Percentiles rank a stretch among this genome's conserved stretches.
phyloP scores from a whole-genome alignment of 1,140 invertebrate genomes.

The Dendroctonus ponderosae region DNA sequence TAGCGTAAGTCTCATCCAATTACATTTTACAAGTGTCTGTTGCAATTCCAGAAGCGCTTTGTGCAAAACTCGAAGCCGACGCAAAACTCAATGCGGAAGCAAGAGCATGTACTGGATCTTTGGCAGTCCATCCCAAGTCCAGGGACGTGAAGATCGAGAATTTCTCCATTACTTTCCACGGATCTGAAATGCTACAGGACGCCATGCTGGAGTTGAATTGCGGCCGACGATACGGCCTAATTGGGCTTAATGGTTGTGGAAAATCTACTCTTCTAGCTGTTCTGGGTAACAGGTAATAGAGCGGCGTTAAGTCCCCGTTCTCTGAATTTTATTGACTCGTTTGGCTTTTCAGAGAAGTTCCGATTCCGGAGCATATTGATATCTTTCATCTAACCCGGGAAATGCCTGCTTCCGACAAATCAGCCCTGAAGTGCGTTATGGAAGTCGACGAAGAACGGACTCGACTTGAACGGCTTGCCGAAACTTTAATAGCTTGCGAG shows the following conservation, averaged over 20 bases:
- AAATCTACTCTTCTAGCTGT: slow-evolving; percentile 93
- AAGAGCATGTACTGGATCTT: slow-evolving; percentile 88
- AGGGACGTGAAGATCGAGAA: slow-evolving; percentile 96
- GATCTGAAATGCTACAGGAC: slow-evolving; percentile 91
- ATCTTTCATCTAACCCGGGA: slow-evolving; percentile 97
- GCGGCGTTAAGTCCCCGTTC: too few species aligned
- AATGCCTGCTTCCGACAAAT: slow-evolving; percentile 93
- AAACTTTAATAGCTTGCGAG: slow-evolving; percentile 79
- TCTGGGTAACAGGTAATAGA: slow-evolving; percentile 70
- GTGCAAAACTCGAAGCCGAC: slow-evolving; percentile 85
- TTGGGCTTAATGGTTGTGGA: slow-evolving; percentile 96
- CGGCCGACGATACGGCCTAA: slow-evolving; percentile 91
- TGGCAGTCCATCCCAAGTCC: slow-evolving; percentile 92
- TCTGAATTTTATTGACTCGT: too few species aligned
- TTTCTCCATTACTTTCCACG: slow-evolving; percentile 98
- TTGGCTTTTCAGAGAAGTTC: slow-evolving; percentile 67
- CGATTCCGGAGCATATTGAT: slow-evolving; percentile 95
- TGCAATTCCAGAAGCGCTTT: slow-evolving; percentile 71
- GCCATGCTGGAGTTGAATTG: slow-evolving; percentile 96
- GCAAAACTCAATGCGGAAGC: slow-evolving; percentile 90
- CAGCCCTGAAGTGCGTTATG: slow-evolving; percentile 93
- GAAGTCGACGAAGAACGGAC: slow-evolving; percentile 96
- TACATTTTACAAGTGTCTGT: neutral
- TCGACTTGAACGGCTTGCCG: slow-evolving; percentile 88
- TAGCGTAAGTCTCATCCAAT: neutral